Evolutionary conservation across 2,888 invertebrate species (phyloP).

Genomic region (Ormyrus labotus): DNA sequence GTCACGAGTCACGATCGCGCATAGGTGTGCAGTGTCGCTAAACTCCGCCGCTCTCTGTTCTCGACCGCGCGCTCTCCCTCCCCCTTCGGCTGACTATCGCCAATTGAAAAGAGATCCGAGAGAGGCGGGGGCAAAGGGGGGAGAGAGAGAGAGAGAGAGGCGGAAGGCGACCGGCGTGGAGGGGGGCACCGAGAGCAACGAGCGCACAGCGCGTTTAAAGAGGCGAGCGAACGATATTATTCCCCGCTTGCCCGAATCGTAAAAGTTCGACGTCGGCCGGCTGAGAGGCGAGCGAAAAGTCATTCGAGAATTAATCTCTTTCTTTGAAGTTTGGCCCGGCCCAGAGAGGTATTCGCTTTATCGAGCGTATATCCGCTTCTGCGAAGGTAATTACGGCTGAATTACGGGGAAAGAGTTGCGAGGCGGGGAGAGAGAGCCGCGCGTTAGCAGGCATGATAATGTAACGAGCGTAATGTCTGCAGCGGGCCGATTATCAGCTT

Average conservation of each 20-base stretch:
- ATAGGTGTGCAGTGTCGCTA: no score
- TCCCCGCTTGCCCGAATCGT: slow-evolving; percentile 8
- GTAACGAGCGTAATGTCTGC: slow-evolving; percentile 71
- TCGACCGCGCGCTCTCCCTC: neutral
- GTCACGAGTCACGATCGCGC: no score
- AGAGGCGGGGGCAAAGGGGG: neutral
- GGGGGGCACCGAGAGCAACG: neutral
- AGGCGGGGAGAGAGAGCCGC: slow-evolving; percentile 13
- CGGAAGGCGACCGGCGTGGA: no score
- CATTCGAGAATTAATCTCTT: slow-evolving; percentile 57
- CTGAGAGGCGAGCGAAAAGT: slow-evolving; percentile 41
- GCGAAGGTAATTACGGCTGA: slow-evolving; percentile 72
- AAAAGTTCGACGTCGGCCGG: neutral
- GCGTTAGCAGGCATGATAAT: slow-evolving; percentile 69
- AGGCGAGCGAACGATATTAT: slow-evolving; percentile 21
- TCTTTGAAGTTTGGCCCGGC: slow-evolving; percentile 55
- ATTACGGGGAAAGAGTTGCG: slow-evolving; percentile 63
- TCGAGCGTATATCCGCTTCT: slow-evolving; percentile 68
- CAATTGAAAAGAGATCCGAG: neutral
- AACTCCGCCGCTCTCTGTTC: no score
- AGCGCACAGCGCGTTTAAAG: neutral
- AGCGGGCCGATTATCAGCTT: slow-evolving; percentile 71
- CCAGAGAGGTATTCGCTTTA: slow-evolving; percentile 59
- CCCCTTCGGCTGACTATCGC: neutral
- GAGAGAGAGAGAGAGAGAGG: no score